A percentile compares a stretch with the other conserved stretches of the same genome.
Evolutionary conservation across 1,140 invertebrate genomes (phyloP).

Genomic region (Harpegnathos saltator): DNA sequence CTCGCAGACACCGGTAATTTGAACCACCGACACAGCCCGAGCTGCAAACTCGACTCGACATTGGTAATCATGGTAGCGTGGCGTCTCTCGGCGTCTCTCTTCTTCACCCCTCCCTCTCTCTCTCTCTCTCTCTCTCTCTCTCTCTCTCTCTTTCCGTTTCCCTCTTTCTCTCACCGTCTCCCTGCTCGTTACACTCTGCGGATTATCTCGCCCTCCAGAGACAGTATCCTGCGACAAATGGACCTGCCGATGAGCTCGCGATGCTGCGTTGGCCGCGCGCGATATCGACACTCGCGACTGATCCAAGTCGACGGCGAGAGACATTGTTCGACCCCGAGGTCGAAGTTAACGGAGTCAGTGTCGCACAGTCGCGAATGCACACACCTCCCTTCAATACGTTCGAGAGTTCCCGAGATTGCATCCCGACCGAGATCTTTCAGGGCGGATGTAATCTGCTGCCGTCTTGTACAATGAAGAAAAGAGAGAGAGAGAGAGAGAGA

Average conservation of each 20-base stretch:
- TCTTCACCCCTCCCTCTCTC: not conserved
- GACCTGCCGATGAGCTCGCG: conserved; percentile 1
- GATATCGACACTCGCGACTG: conserved; percentile 18
- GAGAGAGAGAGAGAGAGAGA: no score
- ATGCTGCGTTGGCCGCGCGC: not conserved
- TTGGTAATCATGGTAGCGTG: conserved; percentile 43
- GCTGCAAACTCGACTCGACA: conserved; percentile 51
- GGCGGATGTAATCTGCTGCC: no score
- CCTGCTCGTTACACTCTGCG: conserved; percentile 9
- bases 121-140: not conserved
- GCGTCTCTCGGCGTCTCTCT: not conserved
- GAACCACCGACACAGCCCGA: conserved; percentile 9
- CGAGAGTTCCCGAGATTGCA: not conserved
- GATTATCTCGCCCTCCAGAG: conserved; percentile 44
- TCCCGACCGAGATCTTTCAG: no score
- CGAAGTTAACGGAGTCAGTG: not conserved
- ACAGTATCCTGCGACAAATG: conserved; percentile 39
- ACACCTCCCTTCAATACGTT: not conserved
- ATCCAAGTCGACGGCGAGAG: conserved; percentile 18
- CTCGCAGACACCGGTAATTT: conserved; percentile 49
- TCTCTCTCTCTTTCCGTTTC: not conserved
- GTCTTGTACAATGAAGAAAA: no score
- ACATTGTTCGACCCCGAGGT: not conserved
- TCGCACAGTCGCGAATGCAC: not conserved
- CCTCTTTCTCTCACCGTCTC: not conserved